Percentiles rank a stretch among this genome's conserved stretches.
phyloP scores from a whole-genome alignment of 2,888 invertebrate genomes.

The Harpagoxenus sublaevis region DNA sequence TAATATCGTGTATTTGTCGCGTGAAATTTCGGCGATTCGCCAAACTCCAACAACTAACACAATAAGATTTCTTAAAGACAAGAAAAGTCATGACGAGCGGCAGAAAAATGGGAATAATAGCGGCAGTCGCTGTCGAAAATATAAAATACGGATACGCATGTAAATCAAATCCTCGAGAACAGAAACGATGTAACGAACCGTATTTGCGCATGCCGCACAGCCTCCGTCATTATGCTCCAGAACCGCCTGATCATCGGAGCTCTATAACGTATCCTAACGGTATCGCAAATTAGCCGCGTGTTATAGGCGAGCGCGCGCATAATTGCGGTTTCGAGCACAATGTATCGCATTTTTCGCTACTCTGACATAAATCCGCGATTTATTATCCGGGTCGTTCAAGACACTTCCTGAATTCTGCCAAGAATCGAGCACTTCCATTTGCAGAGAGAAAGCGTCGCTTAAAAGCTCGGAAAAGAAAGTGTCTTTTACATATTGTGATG shows the following conservation, averaged over 20 bases:
- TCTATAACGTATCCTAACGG: slow-evolving; percentile 54
- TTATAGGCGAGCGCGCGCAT: slow-evolving; percentile 32
- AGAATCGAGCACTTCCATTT: background rate
- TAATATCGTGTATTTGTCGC: background rate
- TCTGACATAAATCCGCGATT: slow-evolving; percentile 7
- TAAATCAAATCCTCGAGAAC: slow-evolving; percentile 31
- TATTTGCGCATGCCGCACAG: slow-evolving; percentile 19
- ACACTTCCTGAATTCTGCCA: background rate
- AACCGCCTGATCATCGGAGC: slow-evolving; percentile 30
- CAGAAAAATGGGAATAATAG: background rate
- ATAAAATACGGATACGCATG: slow-evolving; percentile 9
- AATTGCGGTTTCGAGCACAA: slow-evolving; percentile 38
- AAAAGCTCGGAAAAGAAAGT: slow-evolving; percentile 20
- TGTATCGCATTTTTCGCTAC: slow-evolving; percentile 17
- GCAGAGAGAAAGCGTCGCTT: background rate
- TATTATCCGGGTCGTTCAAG: background rate
- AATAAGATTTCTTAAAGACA: background rate
- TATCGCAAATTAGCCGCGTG: slow-evolving; percentile 46
- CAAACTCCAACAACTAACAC: background rate
- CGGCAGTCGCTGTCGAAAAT: background rate
- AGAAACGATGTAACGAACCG: background rate
- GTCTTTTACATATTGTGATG: background rate
- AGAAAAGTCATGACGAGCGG: background rate
- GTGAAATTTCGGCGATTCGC: background rate
- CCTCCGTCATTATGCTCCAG: slow-evolving; percentile 47